Evolutionary conservation across 2,797 vertebrate genomes (phyloP).

Genomic region (Poeciliopsis gracilis): DNA sequence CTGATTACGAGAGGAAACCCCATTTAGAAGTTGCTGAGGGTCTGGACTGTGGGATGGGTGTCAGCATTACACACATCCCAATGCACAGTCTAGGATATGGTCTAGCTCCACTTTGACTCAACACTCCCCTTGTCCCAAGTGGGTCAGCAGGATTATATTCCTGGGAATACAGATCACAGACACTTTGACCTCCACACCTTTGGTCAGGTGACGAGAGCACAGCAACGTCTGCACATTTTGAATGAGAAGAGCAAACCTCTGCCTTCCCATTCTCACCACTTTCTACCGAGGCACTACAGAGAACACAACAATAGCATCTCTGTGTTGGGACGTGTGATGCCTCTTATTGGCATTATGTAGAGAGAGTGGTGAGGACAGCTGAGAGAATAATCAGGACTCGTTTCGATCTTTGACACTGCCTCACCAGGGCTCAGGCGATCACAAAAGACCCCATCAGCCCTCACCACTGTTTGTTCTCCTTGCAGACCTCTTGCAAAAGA

Average conservation of each 20-base stretch:
- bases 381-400: neutral
- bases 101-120: too few species aligned
- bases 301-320: neutral
- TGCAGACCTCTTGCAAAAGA: too few species aligned
- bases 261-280: neutral
- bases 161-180: neutral
- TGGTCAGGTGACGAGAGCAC: neutral
- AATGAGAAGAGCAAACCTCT: neutral
- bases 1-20: too few species aligned
- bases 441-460: too few species aligned
- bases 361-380: neutral
- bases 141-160: neutral
- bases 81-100: too few species aligned
- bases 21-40: too few species aligned
- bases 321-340: neutral
- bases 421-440: neutral
- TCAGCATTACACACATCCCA: too few species aligned
- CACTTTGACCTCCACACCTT: neutral
- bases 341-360: neutral
- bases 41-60: too few species aligned
- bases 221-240: neutral
- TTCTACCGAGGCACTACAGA: neutral
- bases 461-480: too few species aligned
- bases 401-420: neutral
- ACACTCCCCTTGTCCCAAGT: too few species aligned